Evolutionary conservation across 2,888 invertebrate genomes (phyloP), one percentile per base, ranked within the genome.

Genomic region (Drosophila borborema): DNA sequence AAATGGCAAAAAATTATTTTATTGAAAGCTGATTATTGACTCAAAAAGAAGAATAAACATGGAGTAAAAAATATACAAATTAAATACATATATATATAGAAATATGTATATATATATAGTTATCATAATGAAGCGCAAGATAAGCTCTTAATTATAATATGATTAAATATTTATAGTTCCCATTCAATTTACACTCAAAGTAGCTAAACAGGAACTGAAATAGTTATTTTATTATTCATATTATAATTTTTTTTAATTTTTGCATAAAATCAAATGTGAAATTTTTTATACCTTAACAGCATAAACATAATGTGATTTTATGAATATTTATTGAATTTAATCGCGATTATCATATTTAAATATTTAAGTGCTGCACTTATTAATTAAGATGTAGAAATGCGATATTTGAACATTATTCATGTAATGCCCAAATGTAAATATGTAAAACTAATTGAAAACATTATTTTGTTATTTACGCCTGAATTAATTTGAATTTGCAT

Each of bases 301-400:
- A 18, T 28, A 48, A 48, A 28, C 16, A 48, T 48, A 48, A 38
- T 38, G 16, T 48, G 46, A 46, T 46, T 49, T 34, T 7, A 18
- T 2, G 34, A 18, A 51, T 34, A 51, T 51, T 55, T 23, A 55
- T 55, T 28, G 40, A n/a, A 28, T 55, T 55, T n/a, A n/a, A 55
- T 28, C 12, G 3, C 2, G 23, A 55, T 55, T 40, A 55, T 23
- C 54, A 40, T 28, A n/a, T 40, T 28, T 40, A n/a, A 40, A 40
- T 28, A 55, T 40, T 28, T n/a, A 12, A 51, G 51, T 20, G 34
- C 34, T 8, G 51, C 34, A 51, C 18, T 51, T 51, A 51, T 51
- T 51, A 51, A 51, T 51, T 51, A 51, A 51, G 51, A 51, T 34
- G 34, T 36, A 51, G 51, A 51, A 51, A 36, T 51, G 18, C 8